These are phyloP conservation scores for Hylyphantes graminicola DNA, from an alignment of 1,140 invertebrate genomes.

Conservation along the genomic window DNA sequence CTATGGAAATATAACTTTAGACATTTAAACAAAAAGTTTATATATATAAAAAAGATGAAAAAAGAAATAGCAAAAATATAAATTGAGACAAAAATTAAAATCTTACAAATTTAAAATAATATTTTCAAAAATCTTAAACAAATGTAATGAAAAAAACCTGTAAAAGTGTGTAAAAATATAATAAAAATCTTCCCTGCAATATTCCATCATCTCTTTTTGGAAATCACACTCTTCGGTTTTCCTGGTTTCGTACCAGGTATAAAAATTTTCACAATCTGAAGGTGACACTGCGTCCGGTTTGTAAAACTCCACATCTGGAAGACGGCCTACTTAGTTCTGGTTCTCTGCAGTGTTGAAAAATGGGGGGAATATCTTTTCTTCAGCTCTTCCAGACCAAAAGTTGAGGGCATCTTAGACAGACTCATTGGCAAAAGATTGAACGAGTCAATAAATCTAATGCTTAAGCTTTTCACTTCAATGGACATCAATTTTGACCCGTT, in stretches of 20 bases:
- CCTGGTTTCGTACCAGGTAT: neutral
- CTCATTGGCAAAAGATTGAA: conserved; percentile 48
- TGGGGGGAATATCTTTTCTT: conserved; percentile 61
- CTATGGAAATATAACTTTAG: neutral
- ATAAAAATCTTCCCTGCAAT: neutral
- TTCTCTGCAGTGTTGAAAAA: conserved; percentile 46
- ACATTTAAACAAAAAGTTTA: conserved; percentile 4
- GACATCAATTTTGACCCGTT: conserved; percentile 27
- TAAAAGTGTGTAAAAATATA: too few relatives aligned
- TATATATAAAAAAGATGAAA: neutral
- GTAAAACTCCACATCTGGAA: neutral
- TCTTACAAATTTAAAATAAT: too few relatives aligned
- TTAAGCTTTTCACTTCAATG: neutral
- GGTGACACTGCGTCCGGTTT: neutral
- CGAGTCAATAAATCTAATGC: conserved; percentile 17
- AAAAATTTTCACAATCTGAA: neutral
- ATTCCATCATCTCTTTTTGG: neutral
- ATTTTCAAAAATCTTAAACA: too few relatives aligned
- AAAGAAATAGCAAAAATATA: neutral
- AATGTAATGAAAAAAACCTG: too few relatives aligned
- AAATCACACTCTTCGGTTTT: neutral
- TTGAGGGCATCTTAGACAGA: conserved; percentile 9
- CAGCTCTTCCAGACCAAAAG: conserved; percentile 38
- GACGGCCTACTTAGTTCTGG: conserved; percentile 8
- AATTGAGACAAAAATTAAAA: too few relatives aligned